These are phyloP conservation scores for Castor canadensis DNA, from an alignment of 2,113 vertebrate species.

Conservation along the genomic window DNA sequence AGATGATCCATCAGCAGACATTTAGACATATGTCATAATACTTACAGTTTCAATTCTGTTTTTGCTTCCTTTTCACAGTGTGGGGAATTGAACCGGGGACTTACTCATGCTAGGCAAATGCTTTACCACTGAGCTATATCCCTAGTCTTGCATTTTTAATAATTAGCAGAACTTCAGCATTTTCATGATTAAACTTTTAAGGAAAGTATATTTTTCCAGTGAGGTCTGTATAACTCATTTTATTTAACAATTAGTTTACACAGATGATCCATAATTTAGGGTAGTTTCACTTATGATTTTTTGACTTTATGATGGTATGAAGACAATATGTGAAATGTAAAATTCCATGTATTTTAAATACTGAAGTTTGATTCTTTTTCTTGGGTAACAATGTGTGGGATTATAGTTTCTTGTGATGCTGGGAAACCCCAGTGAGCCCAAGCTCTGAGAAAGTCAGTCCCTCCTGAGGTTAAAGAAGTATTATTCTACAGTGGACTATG, in stretches of 20 bases:
- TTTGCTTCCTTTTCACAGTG: no score
- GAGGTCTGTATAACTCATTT: neutral
- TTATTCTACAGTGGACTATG: no score
- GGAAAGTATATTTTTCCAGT: neutral
- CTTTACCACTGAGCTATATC: no score
- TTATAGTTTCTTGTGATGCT: neutral
- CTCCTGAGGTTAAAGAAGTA: no score
- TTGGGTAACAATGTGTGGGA: neutral
- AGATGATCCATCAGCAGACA: neutral
- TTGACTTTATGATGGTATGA: neutral
- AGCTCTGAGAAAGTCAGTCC: no score
- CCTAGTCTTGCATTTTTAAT: no score
- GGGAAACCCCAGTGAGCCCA: rapidly evolving
- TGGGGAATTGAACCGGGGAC: no score
- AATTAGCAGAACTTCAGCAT: neutral
- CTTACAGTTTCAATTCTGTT: neutral
- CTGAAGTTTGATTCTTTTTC: neutral
- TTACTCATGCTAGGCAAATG: no score
- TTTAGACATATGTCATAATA: neutral
- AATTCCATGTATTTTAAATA: neutral
- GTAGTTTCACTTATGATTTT: neutral
- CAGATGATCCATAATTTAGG: neutral
- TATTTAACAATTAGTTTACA: neutral
- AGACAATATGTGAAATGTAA: neutral
- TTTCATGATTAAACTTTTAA: no score